Percentiles rank a stretch among this genome's conserved stretches.
Evolutionary conservation across 2,797 vertebrate species (phyloP).

Genomic region (Sciaenops ocellatus): DNA sequence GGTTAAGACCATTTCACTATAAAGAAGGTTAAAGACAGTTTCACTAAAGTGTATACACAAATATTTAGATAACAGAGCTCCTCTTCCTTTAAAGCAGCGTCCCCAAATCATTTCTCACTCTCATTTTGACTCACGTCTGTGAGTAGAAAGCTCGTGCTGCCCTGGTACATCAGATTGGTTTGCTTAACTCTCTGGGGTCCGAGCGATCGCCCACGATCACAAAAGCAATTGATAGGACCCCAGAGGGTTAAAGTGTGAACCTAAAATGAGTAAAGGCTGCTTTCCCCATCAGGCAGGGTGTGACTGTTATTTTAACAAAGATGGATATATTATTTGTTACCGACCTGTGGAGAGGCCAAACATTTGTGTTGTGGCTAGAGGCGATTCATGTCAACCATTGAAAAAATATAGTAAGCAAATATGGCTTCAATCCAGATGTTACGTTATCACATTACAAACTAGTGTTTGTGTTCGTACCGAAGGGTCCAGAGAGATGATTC

Average conservation of each 20-base stretch:
- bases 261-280: too few species aligned
- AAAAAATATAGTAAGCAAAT: too few species aligned
- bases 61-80: background rate
- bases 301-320: background rate
- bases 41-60: background rate
- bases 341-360: background rate
- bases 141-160: too few species aligned
- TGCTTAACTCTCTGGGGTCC: too few species aligned
- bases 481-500: conserved; percentile 98
- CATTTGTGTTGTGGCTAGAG: background rate
- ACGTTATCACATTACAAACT: background rate
- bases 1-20: conserved; percentile 2
- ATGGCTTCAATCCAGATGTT: background rate
- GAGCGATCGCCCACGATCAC: too few species aligned
- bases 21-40: background rate
- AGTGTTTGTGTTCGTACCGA: conserved; percentile 84
- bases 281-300: background rate
- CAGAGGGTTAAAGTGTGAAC: too few species aligned
- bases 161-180: too few species aligned
- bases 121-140: too few species aligned
- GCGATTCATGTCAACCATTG: background rate
- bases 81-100: background rate
- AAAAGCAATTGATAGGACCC: too few species aligned
- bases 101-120: too few species aligned
- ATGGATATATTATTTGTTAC: background rate